These are phyloP conservation scores for Pantelozetes paolii DNA, from an alignment of 2,888 invertebrate genomes.

Conservation along the genomic window DNA sequence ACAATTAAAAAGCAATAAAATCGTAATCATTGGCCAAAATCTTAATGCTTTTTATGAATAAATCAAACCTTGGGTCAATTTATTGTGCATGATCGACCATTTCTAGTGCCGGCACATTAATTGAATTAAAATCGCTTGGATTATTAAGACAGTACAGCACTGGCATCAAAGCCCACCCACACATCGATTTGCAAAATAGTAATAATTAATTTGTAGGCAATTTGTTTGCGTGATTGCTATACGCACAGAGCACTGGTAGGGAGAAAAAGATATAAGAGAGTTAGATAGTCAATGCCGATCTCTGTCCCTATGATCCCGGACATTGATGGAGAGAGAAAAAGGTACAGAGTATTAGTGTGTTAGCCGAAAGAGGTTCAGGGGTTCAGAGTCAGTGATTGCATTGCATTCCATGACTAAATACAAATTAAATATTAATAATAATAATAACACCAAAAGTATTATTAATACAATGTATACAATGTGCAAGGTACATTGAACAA, in stretches of 20 bases:
- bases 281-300: background rate
- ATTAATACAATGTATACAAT: background rate
- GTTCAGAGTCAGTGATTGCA: background rate
- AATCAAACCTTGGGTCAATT: slow-evolving; percentile 11
- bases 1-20: background rate
- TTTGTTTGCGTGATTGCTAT: slow-evolving; percentile 34
- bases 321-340: background rate
- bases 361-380: slow-evolving; percentile 9
- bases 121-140: slow-evolving; percentile 7
- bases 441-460: background rate
- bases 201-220: slow-evolving; percentile 33
- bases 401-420: slow-evolving; percentile 34
- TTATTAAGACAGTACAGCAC: slow-evolving; percentile 7
- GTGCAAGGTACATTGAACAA: slow-evolving; percentile 5
- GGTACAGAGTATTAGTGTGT: background rate
- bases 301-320: slow-evolving; percentile 33
- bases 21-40: background rate
- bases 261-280: too few relatives aligned
- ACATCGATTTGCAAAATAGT: slow-evolving; percentile 31
- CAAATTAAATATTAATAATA: slow-evolving; percentile 37
- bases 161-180: slow-evolving; percentile 29
- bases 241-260: background rate
- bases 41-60: too few relatives aligned
- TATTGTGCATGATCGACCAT: slow-evolving; percentile 30
- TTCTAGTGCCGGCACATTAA: background rate